Conservation (phyloP, 2,797 vertebrate genomes). For the Urophycis tenuis region DNA sequence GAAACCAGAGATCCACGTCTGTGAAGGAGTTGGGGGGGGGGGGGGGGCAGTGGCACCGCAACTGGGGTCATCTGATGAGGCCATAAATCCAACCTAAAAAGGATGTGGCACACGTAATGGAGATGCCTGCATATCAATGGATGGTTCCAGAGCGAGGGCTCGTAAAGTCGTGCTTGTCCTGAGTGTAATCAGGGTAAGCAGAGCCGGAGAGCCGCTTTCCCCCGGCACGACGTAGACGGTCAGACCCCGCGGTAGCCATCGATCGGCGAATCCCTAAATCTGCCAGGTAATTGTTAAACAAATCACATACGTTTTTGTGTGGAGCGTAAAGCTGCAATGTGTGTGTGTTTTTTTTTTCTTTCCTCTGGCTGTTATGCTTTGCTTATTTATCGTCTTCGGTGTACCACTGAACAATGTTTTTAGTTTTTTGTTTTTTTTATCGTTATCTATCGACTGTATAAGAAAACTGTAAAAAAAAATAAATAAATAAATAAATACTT, state of each 20-base stretch:
- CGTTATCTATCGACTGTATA: background rate
- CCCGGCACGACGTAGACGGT: background rate
- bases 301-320: background rate
- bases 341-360: background rate
- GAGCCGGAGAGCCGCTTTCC: conserved; percentile 51
- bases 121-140: conserved; percentile 72
- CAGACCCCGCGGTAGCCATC: background rate
- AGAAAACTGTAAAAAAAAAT: background rate
- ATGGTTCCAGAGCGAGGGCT: conserved; percentile 58
- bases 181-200: conserved; percentile 60
- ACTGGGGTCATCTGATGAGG: conserved; percentile 57
- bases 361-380: background rate
- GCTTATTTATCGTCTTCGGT: background rate
- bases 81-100: conserved; percentile 70
- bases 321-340: background rate
- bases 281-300: background rate
- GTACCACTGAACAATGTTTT: background rate
- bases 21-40: conserved; percentile 24
- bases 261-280: background rate
- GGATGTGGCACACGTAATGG: conserved; percentile 67
- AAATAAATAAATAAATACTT: too few relatives aligned
- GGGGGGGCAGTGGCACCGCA: background rate
- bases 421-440: conserved; percentile 9
- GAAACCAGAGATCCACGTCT: conserved; percentile 63
- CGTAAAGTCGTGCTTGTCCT: conserved; percentile 70